These are phyloP conservation scores for Sciurus carolinensis DNA, from an alignment of 2,797 vertebrate species.

Conservation along the genomic window DNA sequence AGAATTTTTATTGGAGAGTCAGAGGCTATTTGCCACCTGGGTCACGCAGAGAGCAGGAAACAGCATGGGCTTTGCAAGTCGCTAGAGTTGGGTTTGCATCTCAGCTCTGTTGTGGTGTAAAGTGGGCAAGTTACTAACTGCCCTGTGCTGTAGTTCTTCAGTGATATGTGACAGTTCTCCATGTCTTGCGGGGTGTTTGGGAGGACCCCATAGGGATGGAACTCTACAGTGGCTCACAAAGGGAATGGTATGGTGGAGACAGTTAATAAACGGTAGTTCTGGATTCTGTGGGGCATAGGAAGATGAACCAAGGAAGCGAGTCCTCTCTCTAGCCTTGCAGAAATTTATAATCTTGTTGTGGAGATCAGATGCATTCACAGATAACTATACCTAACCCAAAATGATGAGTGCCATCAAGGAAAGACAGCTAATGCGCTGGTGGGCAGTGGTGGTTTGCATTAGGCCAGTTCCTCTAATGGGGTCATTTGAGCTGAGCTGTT, in stretches of 20 bases:
- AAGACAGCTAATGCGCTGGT: not conserved
- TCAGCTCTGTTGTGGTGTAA: not conserved
- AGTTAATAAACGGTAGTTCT: not conserved
- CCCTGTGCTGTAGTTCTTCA: not conserved
- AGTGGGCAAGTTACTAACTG: not conserved
- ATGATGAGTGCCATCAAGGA: not conserved
- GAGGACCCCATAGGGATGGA: not conserved
- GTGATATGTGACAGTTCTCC: not conserved
- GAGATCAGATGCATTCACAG: not conserved
- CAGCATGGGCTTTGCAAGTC: not conserved
- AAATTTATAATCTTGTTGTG: not conserved
- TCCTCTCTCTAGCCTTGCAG: not conserved
- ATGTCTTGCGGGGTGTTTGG: not conserved
- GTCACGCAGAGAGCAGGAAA: not conserved
- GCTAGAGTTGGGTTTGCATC: not conserved
- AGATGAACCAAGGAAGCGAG: not conserved
- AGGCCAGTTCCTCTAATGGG: not conserved
- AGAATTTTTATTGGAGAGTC: not conserved
- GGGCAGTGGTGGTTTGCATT: not conserved
- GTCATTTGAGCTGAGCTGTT: not conserved
- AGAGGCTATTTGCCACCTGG: not conserved
- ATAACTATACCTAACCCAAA: not conserved
- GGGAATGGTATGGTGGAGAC: not conserved
- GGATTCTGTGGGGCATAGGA: not conserved
- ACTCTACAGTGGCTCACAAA: fast-evolving